Evolutionary conservation across 2,888 invertebrate genomes (phyloP).

Genomic region (Penaeus monodon): DNA sequence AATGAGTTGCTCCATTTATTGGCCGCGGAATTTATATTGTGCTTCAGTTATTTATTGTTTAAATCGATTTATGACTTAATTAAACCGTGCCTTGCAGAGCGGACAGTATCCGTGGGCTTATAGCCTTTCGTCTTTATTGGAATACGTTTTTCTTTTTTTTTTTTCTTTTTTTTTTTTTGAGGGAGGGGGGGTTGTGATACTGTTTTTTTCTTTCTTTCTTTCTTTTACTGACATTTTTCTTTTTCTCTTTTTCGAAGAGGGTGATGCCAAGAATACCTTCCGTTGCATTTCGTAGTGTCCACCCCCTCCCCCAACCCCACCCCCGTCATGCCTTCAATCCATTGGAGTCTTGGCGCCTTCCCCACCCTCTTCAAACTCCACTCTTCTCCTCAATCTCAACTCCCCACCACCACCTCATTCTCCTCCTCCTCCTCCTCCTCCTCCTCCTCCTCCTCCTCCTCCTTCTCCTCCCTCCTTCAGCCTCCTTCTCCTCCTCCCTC

Average conservation of each 20-base stretch:
- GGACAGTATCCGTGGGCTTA: background rate
- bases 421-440: background rate
- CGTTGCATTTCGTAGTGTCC: too few relatives aligned
- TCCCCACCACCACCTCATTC: background rate
- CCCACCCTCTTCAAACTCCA: background rate
- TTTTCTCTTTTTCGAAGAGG: too few relatives aligned
- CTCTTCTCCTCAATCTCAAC: background rate
- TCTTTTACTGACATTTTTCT: background rate
- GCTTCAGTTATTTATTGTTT: constrained; percentile 21
- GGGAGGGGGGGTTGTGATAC: too few relatives aligned
- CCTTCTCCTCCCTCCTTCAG: background rate
- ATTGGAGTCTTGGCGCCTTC: too few relatives aligned
- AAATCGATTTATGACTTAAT: constrained; percentile 31
- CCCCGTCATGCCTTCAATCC: background rate
- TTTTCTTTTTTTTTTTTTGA: background rate
- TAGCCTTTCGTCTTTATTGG: background rate
- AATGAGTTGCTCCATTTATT: constrained; percentile 4
- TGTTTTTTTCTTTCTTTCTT: background rate
- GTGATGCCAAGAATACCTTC: too few relatives aligned
- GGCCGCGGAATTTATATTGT: constrained; percentile 3
- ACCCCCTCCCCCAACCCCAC: background rate
- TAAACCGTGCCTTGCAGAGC: constrained; percentile 18
- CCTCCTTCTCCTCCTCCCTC: background rate
- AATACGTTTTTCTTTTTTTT: background rate
- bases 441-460: too few relatives aligned